Evolutionary conservation across 2,797 vertebrate genomes (phyloP), one percentile per base, ranked within the genome.

Genomic region (Hybognathus amarus): DNA sequence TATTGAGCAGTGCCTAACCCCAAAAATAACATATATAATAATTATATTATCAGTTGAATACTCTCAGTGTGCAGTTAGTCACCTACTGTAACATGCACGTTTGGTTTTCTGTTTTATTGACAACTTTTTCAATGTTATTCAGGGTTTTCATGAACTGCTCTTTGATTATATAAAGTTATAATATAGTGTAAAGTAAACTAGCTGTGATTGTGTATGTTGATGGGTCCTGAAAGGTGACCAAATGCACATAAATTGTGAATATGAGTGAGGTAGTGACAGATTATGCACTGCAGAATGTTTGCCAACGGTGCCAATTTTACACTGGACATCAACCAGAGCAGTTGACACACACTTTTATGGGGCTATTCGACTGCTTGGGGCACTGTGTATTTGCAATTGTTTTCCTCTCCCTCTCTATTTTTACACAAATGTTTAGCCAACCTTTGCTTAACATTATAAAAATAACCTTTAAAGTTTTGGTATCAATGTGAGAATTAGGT

Each of bases 101-200:
- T 56, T 59, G 33, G 22, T 76, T 76, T 40, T 76, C 13, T 24
- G 52, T 38, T 75, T 73, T 82, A 73, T 82, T 52, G 66, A 45
- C 45, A 59, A 47, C 36, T 36, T 36, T n/a, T 6, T 70, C 15
- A 68, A n/a, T 66, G 52, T 50, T 40, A 61, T 33, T 52, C 13
- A 22, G 15, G 36, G 27, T 71, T 85, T 78, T 22, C 47, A 45
- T 52, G 4, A 85, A 56, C 24, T 78, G 56, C 84, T 36, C 33
- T 63, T 54, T 33, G 15, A 82, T 56, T 69, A 40, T 36, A 59
- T 27, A 38, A 33, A 76, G 42, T 85, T 52, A 17, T 79, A 40
- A 75, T 75, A 76, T 77, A 71, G 64, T 71, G 42, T 3, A 71
- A 71, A 80, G 38, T 33, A 27, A 45, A 27, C 13, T 59, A 24